phyloP scores from a whole-genome alignment of 2,888 invertebrate genomes.

The Apotomis capreana region DNA sequence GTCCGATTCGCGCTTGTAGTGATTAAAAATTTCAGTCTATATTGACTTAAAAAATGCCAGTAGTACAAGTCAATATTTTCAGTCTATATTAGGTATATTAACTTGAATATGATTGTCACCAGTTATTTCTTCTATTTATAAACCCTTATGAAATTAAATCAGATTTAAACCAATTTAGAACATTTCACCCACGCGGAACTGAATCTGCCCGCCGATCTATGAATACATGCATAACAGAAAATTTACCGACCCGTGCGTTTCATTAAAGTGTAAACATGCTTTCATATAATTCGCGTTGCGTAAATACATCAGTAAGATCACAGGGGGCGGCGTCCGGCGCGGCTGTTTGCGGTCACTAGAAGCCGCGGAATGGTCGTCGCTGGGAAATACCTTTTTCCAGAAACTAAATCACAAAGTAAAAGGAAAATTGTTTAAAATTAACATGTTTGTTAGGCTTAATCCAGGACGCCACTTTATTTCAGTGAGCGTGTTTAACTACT shows the following conservation, averaged over 20 bases:
- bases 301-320: constrained; percentile 48
- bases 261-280: constrained; percentile 76
- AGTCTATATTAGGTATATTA: too few relatives aligned
- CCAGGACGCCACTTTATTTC: constrained; percentile 2
- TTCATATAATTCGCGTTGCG: constrained; percentile 67
- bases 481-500: not conserved
- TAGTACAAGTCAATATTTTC: too few relatives aligned
- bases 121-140: too few relatives aligned
- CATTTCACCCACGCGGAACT: not conserved
- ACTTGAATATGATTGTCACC: too few relatives aligned
- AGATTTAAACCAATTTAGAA: not conserved
- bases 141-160: not conserved
- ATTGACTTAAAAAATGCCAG: too few relatives aligned
- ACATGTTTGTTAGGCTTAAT: constrained; percentile 13
- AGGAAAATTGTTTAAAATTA: constrained; percentile 25
- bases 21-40: too few relatives aligned
- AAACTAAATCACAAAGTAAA: constrained; percentile 48
- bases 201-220: constrained; percentile 48
- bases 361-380: constrained; percentile 62
- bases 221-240: constrained; percentile 57
- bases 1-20: too few relatives aligned
- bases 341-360: constrained; percentile 66
- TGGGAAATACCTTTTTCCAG: constrained; percentile 50
- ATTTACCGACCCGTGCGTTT: constrained; percentile 65
- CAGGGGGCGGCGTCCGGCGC: constrained; percentile 49